Base-by-base conservation (phyloP, 2,797 vertebrate species). In the Amblyraja radiata region DNA sequence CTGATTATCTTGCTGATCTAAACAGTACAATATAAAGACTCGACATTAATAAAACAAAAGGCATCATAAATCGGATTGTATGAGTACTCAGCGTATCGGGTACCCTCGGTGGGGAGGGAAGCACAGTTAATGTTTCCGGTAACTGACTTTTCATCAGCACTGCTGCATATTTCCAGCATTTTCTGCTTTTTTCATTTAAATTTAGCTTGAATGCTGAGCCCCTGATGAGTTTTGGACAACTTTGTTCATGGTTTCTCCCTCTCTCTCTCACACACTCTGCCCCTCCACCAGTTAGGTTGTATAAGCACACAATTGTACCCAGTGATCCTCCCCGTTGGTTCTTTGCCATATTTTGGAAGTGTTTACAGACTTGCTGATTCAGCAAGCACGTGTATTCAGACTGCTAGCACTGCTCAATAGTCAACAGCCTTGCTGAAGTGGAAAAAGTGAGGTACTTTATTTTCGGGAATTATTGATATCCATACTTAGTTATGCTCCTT, bases 301-400 rank as follows among this genome's bases (percentile, higher is more conserved):
- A 79, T 93, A 84, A 93, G 65, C 93, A 54, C 76, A 21, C 94
- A 61, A 93, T 94, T 94, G 93, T 93, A 68, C 79, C 71, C 32
- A 68, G 93, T 92, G 86, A 93, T 93, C 93, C 83, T 93, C 46
- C 10, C 73, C 28, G 13, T 94, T 94, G 93, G 93, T 73, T 46
- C 90, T 28, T 77, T 91, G 91, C 93, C 93, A 93, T 63, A 86
- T 39, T 83, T 61, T n/a, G 58, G 39, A 93, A 54, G 25, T 86
- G 46, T 39, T 79, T 90, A 86, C 76, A 80, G 65, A 93, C 93
- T 68, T 94, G 94, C 93, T 93, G 94, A 94, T 93, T 94, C 93
- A 93, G 93, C 93, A 93, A 73, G 32, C 13, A 79, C 71, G 39
- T n/a, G 21, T 25, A 73, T 79, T 90, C 83, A 32, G 68, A 76